Evolutionary conservation across 2,888 invertebrate species (phyloP), one percentile per base, ranked within the genome.

Genomic region (Heliconius erato): DNA sequence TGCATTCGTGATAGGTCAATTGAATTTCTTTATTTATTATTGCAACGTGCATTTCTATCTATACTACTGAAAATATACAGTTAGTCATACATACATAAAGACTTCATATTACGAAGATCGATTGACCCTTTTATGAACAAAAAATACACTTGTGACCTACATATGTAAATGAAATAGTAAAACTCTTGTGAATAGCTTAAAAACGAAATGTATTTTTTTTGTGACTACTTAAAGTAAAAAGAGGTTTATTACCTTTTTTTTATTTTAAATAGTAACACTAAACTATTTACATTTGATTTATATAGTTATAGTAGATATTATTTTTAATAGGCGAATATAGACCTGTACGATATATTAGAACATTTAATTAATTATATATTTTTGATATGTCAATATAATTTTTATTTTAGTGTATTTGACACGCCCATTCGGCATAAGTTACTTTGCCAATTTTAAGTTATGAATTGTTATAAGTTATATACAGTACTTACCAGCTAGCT

Each of bases 401-500:
- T 19, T 69, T 35, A 35, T 32, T 68, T 68, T 19, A 71, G n/a
- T 71, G 23, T 69, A 19, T 35, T 35, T 19, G 5, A 59, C 6
- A 65, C 23, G 63, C 63, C 12, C 26, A 26, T 4, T 71, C 40
- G 2, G n/a, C 40, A 14, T 44, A n/a, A 71, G 23, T 26, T 40
- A 44, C 16, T n/a, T n/a, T 26, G 16, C n/a, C 72, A 72, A 32
- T 65, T 12, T 6, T 14, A 28, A 1, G 65, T 6, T 26, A 65
- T 28, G 5, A 65, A 4, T 26, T 28, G 6, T 32, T 7, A 67
- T 67, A 28, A 28, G 28, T 6, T 2, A 67, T 7, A 19, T 65
- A 16, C 5, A 49, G 44, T 32, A 96, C 98, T 97, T 94, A 99
- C 99, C 99, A 99, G 91, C 98, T 97, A 89, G 98, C 98, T 89